Evolutionary conservation across 2,797 vertebrate species (phyloP).

Genomic region (Dallia pectoralis): DNA sequence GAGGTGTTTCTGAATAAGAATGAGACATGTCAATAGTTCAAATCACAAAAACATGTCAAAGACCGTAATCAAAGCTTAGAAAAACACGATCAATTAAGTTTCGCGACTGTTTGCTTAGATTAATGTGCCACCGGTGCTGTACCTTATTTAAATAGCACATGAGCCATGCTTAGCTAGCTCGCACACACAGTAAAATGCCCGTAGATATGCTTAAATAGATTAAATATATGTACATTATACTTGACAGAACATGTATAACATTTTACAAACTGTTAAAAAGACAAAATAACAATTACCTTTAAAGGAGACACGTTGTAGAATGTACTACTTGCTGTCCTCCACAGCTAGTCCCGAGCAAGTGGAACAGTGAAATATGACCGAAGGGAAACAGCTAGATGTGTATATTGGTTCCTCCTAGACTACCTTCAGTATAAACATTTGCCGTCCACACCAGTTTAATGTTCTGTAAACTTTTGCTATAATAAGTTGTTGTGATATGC

Average conservation of each 20-base stretch:
- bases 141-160: background rate
- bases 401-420: background rate
- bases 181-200: background rate
- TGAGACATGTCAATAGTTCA: background rate
- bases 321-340: conserved; percentile 27
- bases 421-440: background rate
- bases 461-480: background rate
- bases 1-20: background rate
- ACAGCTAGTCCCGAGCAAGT: conserved; percentile 13
- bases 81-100: background rate
- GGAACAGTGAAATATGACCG: conserved; percentile 51
- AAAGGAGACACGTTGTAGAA: background rate
- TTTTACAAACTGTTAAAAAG: background rate
- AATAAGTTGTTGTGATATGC: too few relatives aligned
- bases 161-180: background rate
- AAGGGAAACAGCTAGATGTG: conserved; percentile 16
- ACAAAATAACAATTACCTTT: background rate
- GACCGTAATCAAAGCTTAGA: background rate
- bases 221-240: background rate
- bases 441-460: background rate
- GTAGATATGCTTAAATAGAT: background rate
- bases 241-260: background rate
- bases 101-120: background rate
- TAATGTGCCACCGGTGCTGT: too few relatives aligned
- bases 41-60: background rate